These are phyloP conservation scores for Ephialtes manifestator DNA, from an alignment of 2,888 invertebrate genomes.

Conservation along the genomic window DNA sequence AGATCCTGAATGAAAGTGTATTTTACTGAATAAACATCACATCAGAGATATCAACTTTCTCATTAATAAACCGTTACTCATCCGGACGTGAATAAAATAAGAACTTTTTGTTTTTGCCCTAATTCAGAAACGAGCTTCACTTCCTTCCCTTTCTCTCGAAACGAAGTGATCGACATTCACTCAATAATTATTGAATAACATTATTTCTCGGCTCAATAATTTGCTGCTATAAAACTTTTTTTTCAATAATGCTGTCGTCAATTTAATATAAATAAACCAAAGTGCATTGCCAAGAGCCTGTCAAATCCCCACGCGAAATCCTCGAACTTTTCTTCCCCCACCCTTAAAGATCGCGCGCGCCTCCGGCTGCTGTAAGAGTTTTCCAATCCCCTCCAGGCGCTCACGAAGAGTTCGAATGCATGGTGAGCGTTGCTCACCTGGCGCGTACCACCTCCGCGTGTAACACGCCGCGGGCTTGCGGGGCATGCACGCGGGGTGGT, in stretches of 20 bases:
- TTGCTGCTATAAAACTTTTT: background rate
- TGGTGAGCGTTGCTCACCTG: slow-evolving; percentile 54
- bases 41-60: slow-evolving; percentile 62
- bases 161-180: slow-evolving; percentile 29
- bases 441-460: slow-evolving; percentile 56
- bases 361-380: slow-evolving; percentile 3
- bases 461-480: slow-evolving; percentile 58
- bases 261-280: background rate
- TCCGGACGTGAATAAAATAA: slow-evolving; percentile 48
- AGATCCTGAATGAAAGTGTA: slow-evolving; percentile 27
- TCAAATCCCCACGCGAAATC: background rate
- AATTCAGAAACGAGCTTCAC: slow-evolving; percentile 19
- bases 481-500: slow-evolving; percentile 63
- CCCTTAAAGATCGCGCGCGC: background rate
- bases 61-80: slow-evolving; percentile 66
- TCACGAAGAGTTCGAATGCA: slow-evolving; percentile 16
- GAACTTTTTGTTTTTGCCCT: background rate
- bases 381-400: slow-evolving; percentile 14
- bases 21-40: slow-evolving; percentile 48
- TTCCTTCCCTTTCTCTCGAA: background rate
- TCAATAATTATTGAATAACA: background rate
- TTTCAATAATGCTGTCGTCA: background rate
- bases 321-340: slow-evolving; percentile 27
- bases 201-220: slow-evolving; percentile 3
- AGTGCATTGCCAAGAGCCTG: background rate